Percentiles rank a stretch among this genome's conserved stretches.
phyloP scores from a whole-genome alignment of 1,140 invertebrate genomes.

The Calosoma granatense region DNA sequence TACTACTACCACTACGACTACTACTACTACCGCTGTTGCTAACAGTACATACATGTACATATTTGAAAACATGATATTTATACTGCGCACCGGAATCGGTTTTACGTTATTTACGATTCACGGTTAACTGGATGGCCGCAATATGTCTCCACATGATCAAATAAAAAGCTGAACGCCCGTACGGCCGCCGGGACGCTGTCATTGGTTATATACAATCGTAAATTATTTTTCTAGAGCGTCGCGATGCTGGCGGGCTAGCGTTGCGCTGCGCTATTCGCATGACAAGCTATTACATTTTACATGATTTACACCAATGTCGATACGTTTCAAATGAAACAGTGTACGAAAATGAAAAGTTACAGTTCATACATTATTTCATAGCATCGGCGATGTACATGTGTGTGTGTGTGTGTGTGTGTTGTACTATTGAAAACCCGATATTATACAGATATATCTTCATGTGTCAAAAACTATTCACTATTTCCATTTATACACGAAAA shows the following conservation, averaged over 20 bases:
- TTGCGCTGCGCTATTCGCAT: not conserved
- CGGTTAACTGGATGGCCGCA: conserved; percentile 5
- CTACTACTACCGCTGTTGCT: too few relatives aligned
- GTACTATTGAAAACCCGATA: conserved; percentile 2
- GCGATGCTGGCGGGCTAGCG: not conserved
- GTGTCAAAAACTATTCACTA: conserved; percentile 1
- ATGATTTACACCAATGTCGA: conserved; percentile 5
- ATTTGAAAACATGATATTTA: conserved; percentile 7
- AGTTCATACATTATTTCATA: conserved; percentile 9
- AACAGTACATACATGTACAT: too few relatives aligned
- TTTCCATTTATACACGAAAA: not conserved
- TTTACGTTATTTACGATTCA: conserved; percentile 8
- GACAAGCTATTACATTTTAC: conserved; percentile 7
- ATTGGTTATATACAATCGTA: conserved; percentile 2
- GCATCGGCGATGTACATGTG: too few relatives aligned
- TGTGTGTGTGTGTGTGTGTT: too few relatives aligned
- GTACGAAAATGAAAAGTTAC: conserved; percentile 8
- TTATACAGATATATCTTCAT: conserved; percentile 9
- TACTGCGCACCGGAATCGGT: not conserved
- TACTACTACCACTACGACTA: too few relatives aligned
- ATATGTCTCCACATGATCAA: conserved; percentile 6
- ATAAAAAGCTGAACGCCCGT: conserved; percentile 2
- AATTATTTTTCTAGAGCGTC: conserved; percentile 7
- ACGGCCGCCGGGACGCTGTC: not conserved
- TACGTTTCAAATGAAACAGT: conserved; percentile 8